These are phyloP conservation scores for Melanophora roralis DNA, from an alignment of 2,888 invertebrate genomes.

Conservation along the genomic window DNA sequence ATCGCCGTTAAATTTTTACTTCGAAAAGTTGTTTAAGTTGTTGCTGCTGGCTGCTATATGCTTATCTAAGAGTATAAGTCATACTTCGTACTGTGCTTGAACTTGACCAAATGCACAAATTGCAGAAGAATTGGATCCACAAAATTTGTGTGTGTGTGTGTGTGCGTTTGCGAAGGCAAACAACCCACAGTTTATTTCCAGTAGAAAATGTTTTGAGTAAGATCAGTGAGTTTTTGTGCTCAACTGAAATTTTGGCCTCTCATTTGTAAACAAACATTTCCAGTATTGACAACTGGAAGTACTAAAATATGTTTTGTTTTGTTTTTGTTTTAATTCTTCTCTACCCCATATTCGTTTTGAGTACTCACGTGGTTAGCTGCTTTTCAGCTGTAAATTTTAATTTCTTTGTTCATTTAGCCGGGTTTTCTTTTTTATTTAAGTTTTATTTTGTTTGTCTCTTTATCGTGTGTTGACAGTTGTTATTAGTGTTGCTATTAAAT, in stretches of 20 bases:
- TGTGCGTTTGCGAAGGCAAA: conserved; percentile 42
- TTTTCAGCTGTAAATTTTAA: background rate
- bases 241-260: conserved; percentile 7
- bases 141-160: background rate
- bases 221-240: background rate
- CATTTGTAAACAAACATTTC: conserved; percentile 60
- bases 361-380: conserved; percentile 46
- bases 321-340: conserved; percentile 12
- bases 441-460: conserved; percentile 32
- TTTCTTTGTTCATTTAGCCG: conserved; percentile 41
- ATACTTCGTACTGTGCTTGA: conserved; percentile 69
- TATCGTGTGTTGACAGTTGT: conserved; percentile 53
- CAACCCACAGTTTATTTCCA: background rate
- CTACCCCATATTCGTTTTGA: background rate
- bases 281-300: conserved; percentile 55
- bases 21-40: conserved; percentile 1
- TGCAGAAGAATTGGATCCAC: conserved; percentile 66
- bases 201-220: conserved; percentile 9
- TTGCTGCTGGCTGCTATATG: conserved; percentile 10
- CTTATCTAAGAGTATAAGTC: conserved; percentile 11
- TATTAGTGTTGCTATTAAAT: background rate
- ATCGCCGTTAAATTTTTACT: conserved; percentile 7
- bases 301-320: conserved; percentile 19
- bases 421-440: conserved; percentile 37
- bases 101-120: conserved; percentile 73